These are phyloP conservation scores for Sphyrna mokarran DNA, from an alignment of 2,113 vertebrate genomes.

Conservation along the genomic window DNA sequence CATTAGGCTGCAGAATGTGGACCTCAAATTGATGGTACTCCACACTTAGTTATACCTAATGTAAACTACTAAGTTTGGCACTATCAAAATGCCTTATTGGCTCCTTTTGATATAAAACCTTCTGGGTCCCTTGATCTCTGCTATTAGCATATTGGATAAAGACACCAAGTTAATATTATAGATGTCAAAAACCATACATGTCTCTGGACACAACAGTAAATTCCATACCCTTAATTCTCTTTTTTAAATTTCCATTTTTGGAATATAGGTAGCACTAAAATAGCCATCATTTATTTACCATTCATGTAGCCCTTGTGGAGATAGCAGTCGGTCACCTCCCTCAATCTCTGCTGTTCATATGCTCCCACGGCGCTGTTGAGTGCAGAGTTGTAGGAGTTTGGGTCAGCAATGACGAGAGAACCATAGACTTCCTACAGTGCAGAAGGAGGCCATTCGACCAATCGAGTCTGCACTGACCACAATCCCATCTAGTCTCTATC, in stretches of 20 bases:
- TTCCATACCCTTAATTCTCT: neutral
- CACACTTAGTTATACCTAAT: neutral
- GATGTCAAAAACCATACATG: neutral
- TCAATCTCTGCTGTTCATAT: neutral
- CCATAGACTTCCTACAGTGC: no score
- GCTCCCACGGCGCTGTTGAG: neutral
- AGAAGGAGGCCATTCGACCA: no score
- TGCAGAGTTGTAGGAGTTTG: neutral
- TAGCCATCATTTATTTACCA: neutral
- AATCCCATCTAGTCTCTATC: no score
- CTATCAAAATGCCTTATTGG: neutral
- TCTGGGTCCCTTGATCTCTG: neutral
- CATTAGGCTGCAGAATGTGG: neutral
- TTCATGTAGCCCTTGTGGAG: neutral
- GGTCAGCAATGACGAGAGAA: neutral
- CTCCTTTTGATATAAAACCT: neutral
- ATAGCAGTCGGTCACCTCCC: neutral
- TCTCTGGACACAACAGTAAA: neutral
- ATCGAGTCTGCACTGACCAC: no score
- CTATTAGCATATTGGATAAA: neutral
- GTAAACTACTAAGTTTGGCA: neutral
- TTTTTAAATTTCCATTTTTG: neutral
- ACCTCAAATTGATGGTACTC: neutral
- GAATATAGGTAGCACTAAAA: neutral
- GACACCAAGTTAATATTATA: neutral